Evolutionary conservation across 2,113 vertebrate genomes (phyloP).

Genomic region (Rhea americana): DNA sequence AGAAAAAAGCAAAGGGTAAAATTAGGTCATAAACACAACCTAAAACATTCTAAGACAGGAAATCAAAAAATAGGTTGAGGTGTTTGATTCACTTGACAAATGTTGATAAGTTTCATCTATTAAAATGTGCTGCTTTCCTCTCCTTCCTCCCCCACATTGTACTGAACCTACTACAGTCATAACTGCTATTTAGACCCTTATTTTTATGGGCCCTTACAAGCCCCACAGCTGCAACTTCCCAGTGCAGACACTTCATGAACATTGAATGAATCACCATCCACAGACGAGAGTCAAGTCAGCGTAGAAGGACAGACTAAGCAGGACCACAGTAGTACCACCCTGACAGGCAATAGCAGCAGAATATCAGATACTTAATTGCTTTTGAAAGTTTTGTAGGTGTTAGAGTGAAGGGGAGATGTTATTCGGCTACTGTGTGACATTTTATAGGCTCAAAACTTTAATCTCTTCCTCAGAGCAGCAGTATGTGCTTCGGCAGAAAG

Average conservation of each 20-base stretch:
- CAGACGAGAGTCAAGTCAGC: not conserved
- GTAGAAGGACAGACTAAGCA: not conserved
- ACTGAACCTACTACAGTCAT: not conserved
- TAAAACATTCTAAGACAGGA: not conserved
- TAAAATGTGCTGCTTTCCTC: not conserved
- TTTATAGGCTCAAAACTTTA: not conserved
- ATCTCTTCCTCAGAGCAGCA: not conserved
- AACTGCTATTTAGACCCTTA: not conserved
- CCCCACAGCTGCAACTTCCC: not conserved
- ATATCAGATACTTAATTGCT: not conserved
- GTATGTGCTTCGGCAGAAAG: not conserved
- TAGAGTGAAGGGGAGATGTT: not conserved
- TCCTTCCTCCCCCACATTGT: not conserved
- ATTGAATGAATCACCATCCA: not conserved
- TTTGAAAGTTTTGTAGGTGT: constrained; percentile 15
- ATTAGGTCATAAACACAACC: not conserved
- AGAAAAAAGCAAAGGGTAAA: constrained; percentile 33
- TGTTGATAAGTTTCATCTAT: not conserved
- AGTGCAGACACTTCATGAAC: accelerated
- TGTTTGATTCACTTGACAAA: not conserved
- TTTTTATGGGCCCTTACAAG: not conserved
- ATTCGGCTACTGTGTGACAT: not conserved
- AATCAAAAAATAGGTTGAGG: not conserved
- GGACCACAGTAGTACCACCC: not conserved
- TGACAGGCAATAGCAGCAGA: constrained; percentile 17